Percentiles rank a stretch among this genome's conserved stretches.
Conservation (phyloP, 2,113 vertebrate genomes). For the Dendrocopos noguchii region DNA sequence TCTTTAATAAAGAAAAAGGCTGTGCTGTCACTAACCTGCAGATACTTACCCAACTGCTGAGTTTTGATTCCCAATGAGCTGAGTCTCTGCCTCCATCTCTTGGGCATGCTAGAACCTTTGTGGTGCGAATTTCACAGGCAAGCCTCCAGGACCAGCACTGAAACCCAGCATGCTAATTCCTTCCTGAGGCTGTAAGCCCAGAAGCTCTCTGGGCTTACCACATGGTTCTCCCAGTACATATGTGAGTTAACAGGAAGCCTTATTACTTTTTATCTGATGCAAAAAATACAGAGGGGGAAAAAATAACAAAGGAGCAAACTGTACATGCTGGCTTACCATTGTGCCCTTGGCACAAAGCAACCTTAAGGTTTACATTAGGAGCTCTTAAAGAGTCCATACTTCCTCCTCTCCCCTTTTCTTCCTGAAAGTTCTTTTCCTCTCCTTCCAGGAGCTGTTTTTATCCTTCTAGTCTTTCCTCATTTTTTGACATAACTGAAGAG, state of each 20-base stretch:
- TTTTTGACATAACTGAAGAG: neutral
- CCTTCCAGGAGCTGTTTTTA: neutral
- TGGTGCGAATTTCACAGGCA: neutral
- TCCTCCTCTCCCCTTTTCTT: neutral
- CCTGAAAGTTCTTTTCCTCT: neutral
- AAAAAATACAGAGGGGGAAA: neutral
- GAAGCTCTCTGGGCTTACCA: neutral
- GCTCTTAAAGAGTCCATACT: neutral
- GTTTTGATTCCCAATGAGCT: neutral
- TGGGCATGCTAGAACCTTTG: neutral
- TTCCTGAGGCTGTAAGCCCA: neutral
- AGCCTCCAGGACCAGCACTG: neutral
- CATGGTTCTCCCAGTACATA: neutral
- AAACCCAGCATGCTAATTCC: neutral
- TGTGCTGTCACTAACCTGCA: neutral
- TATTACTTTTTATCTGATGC: neutral
- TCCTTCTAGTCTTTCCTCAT: neutral
- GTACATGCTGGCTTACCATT: neutral
- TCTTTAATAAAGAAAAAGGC: accelerated
- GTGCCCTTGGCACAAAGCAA: neutral
- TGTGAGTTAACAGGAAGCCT: neutral
- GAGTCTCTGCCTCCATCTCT: neutral
- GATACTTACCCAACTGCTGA: neutral
- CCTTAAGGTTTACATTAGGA: neutral
- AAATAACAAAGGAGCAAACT: neutral